Evolutionary conservation across 2,888 invertebrate species (phyloP).

Genomic region (Brachyptera putata): DNA sequence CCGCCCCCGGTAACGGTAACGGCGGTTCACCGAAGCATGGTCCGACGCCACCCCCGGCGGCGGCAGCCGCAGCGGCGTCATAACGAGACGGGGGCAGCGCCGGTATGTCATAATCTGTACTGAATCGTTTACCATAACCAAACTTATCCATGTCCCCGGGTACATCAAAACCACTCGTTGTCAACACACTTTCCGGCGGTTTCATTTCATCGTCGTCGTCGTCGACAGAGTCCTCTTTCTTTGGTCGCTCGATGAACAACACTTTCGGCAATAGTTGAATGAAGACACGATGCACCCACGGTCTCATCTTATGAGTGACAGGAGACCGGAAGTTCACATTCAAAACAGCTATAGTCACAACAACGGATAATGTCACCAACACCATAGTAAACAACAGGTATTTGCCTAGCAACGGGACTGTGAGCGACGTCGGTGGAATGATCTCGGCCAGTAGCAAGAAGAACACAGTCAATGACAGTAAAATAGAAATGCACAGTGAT

Average conservation of each 20-base stretch:
- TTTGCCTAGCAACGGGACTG: constrained; percentile 86
- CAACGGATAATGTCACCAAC: constrained; percentile 86
- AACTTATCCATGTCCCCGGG: constrained; percentile 64
- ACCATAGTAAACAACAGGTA: constrained; percentile 93
- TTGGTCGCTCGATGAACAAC: constrained; percentile 83
- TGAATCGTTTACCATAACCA: constrained; percentile 53
- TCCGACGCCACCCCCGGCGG: constrained; percentile 30
- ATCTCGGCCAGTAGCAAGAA: constrained; percentile 90
- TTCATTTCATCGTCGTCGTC: constrained; percentile 52
- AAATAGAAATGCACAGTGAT: constrained; percentile 90
- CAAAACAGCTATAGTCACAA: constrained; percentile 88
- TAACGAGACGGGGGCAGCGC: constrained; percentile 42
- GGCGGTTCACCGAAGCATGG: constrained; percentile 63
- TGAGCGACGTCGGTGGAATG: constrained; percentile 89
- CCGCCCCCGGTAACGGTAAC: constrained; percentile 67
- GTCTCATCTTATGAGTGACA: constrained; percentile 87
- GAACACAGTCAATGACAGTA: constrained; percentile 90
- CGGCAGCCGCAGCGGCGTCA: constrained; percentile 34
- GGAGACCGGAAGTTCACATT: constrained; percentile 90
- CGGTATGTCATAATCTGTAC: constrained; percentile 71
- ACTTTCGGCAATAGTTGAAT: constrained; percentile 46
- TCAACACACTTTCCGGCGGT: constrained; percentile 61
- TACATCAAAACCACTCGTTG: constrained; percentile 67
- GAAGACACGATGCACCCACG: constrained; percentile 84
- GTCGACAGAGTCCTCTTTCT: constrained; percentile 60